Evolutionary conservation across 2,113 vertebrate genomes (phyloP).

Genomic region (Thamnaconus septentrionalis): DNA sequence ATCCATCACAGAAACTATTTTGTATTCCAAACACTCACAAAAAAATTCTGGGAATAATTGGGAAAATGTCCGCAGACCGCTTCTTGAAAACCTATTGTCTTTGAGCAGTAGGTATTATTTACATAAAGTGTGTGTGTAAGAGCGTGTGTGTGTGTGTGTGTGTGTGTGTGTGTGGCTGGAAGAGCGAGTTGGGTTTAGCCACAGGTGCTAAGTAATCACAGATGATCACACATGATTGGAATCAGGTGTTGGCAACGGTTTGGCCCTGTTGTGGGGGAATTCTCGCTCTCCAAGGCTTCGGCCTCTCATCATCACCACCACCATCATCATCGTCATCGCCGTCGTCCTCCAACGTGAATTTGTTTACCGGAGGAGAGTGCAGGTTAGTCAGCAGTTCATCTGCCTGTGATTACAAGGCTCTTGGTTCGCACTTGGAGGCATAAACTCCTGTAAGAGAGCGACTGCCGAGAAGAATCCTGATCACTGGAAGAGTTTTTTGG

Average conservation of each 20-base stretch:
- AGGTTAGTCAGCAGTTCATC: no score
- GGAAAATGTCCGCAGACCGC: no score
- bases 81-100: no score
- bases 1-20: no score
- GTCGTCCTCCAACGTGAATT: neutral
- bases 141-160: conserved; percentile 24
- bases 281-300: conserved; percentile 46
- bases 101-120: no score
- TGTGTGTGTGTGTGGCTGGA: neutral
- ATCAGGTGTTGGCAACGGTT: conserved; percentile 65
- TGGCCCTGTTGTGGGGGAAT: conserved; percentile 50
- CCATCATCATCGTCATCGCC: neutral
- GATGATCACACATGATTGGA: conserved; percentile 67
- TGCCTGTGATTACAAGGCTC: no score
- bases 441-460: no score
- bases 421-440: no score
- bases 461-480: no score
- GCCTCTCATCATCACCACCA: conserved; percentile 35
- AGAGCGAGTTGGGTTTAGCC: neutral
- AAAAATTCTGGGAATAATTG: no score
- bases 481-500: no score
- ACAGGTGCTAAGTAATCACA: conserved; percentile 73
- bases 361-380: neutral
- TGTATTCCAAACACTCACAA: no score
- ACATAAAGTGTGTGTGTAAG: neutral